Conservation (phyloP, 1,140 invertebrate species). For the Drosophila orosa region DNA sequence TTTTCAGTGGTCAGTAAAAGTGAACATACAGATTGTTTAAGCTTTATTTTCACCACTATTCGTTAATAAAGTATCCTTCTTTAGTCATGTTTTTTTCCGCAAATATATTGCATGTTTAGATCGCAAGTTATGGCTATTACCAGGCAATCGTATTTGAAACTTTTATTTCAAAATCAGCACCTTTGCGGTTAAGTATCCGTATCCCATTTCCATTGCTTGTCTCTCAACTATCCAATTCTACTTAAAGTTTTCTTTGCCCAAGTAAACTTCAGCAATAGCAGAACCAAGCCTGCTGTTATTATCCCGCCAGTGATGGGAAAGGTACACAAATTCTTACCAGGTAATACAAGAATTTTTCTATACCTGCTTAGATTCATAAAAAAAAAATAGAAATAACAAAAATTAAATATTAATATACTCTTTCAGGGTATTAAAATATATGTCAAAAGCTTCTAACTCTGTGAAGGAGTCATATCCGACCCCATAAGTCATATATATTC, state of each 20-base stretch:
- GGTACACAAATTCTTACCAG: neutral
- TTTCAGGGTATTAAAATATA: too few relatives aligned
- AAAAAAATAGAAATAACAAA: too few relatives aligned
- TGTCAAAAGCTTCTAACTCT: too few relatives aligned
- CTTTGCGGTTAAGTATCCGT: conserved; percentile 25
- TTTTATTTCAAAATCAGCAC: neutral
- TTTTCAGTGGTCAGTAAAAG: neutral
- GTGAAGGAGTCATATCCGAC: too few relatives aligned
- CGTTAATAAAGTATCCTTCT: neutral
- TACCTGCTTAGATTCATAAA: too few relatives aligned
- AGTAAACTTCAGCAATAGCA: conserved; percentile 37
- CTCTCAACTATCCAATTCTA: conserved; percentile 49
- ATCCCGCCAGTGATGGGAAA: conserved; percentile 4
- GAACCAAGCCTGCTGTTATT: conserved; percentile 34
- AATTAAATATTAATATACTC: too few relatives aligned
- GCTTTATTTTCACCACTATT: neutral
- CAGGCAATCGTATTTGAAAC: neutral
- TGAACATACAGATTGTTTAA: too few relatives aligned
- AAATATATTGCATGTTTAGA: neutral
- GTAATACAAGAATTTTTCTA: too few relatives aligned
- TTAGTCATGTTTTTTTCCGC: too few relatives aligned
- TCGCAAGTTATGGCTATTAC: neutral
- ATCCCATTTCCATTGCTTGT: conserved; percentile 57
- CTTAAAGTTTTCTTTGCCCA: conserved; percentile 39
- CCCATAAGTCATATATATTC: too few relatives aligned